Evolutionary conservation across 2,888 invertebrate genomes (phyloP).

Genomic region (Alloplasta piceator): DNA sequence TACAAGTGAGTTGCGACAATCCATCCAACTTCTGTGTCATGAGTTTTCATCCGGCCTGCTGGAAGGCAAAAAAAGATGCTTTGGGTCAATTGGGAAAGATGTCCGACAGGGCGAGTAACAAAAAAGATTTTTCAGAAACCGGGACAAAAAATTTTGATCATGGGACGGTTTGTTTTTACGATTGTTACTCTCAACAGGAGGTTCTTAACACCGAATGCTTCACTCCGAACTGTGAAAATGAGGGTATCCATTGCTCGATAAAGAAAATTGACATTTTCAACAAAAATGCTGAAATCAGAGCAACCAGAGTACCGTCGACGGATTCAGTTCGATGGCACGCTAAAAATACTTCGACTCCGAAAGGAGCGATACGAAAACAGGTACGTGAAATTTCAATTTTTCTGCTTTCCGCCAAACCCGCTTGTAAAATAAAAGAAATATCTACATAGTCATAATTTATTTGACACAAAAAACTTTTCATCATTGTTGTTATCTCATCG

Average conservation of each 20-base stretch:
- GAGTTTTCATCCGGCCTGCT: constrained; percentile 74
- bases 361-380: constrained; percentile 74
- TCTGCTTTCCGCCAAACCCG: neutral
- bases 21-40: constrained; percentile 68
- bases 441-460: too few relatives aligned
- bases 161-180: constrained; percentile 1
- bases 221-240: constrained; percentile 71
- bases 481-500: too few relatives aligned
- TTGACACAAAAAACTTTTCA: too few relatives aligned
- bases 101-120: constrained; percentile 71
- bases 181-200: constrained; percentile 63
- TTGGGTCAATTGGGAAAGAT: constrained; percentile 67
- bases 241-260: constrained; percentile 62
- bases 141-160: neutral
- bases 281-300: constrained; percentile 66
- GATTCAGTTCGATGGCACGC: constrained; percentile 42
- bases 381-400: constrained; percentile 1
- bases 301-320: constrained; percentile 52
- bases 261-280: constrained; percentile 70
- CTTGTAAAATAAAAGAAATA: too few relatives aligned
- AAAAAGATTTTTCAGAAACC: neutral
- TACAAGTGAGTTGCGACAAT: constrained; percentile 72
- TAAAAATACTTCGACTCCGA: constrained; percentile 44
- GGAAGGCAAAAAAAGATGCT: constrained; percentile 73
- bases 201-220: constrained; percentile 70